Conservation (phyloP, 1,140 invertebrate species). For the Euschistus heros region DNA sequence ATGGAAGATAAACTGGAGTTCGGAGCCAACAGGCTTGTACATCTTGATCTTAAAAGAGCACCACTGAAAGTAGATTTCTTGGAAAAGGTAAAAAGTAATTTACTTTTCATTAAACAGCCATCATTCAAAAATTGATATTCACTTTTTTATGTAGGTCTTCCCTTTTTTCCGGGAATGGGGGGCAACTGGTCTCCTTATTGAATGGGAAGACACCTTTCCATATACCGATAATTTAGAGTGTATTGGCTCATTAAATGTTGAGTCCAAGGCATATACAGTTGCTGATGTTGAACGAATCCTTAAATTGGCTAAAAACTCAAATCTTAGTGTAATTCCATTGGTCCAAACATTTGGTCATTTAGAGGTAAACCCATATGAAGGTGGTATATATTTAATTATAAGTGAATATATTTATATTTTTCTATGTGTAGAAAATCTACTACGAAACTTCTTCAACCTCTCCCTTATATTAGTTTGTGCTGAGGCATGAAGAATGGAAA, state of each 20-base stretch:
- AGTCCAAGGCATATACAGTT: constrained; percentile 38
- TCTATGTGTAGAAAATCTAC: constrained; percentile 1
- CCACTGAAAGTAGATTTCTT: constrained; percentile 55
- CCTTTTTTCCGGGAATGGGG: constrained; percentile 51
- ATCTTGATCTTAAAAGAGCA: constrained; percentile 67
- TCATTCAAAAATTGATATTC: constrained; percentile 7
- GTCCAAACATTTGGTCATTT: constrained; percentile 94
- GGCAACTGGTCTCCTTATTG: constrained; percentile 71
- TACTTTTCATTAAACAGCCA: neutral
- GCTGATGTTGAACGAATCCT: constrained; percentile 51
- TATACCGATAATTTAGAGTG: constrained; percentile 53
- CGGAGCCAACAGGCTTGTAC: constrained; percentile 42
- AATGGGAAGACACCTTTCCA: constrained; percentile 92
- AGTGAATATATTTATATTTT: neutral
- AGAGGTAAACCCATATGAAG: constrained; percentile 42
- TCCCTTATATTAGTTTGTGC: constrained; percentile 47
- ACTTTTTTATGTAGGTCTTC: constrained; percentile 42
- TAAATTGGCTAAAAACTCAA: constrained; percentile 46
- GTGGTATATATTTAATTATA: constrained; percentile 1
- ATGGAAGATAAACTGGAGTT: constrained; percentile 19
- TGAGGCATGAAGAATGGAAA: constrained; percentile 69
- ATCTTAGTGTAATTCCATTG: constrained; percentile 77
- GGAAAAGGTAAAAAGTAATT: constrained; percentile 43
- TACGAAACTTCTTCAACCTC: constrained; percentile 18
- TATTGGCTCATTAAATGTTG: constrained; percentile 47